Percentiles rank a stretch among this genome's conserved stretches.
phyloP scores from a whole-genome alignment of 23 tunicate species.

The Halocynthia roretzi region DNA sequence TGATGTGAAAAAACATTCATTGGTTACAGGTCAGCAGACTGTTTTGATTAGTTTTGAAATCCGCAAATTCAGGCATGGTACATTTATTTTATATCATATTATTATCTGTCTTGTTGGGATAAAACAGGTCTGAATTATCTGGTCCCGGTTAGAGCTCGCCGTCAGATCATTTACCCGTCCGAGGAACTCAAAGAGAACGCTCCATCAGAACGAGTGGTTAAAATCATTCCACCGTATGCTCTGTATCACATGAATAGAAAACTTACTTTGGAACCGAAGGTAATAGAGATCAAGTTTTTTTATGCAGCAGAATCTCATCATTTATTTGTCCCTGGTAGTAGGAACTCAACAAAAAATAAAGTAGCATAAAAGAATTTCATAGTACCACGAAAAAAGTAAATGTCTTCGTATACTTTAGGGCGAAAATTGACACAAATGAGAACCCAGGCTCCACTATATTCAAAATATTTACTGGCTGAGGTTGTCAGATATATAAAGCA shows the following conservation, averaged over 20 bases:
- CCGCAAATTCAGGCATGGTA: too few relatives aligned
- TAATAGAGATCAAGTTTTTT: background rate
- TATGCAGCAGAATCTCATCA: background rate
- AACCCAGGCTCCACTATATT: too few relatives aligned
- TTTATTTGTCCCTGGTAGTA: too few relatives aligned
- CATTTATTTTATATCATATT: background rate
- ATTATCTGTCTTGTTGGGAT: background rate
- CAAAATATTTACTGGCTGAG: too few relatives aligned
- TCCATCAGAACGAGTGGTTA: constrained; percentile 61
- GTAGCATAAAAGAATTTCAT: too few relatives aligned
- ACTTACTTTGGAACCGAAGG: constrained; percentile 89
- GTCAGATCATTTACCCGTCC: constrained; percentile 73
- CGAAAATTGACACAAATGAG: too few relatives aligned
- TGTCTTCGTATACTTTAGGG: too few relatives aligned
- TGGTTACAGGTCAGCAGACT: constrained; percentile 57
- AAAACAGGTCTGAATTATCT: constrained; percentile 61
- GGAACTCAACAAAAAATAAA: too few relatives aligned
- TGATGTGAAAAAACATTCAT: constrained; percentile 37
- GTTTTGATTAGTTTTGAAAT: background rate
- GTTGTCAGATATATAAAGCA: too few relatives aligned
- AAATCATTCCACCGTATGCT: constrained; percentile 47
- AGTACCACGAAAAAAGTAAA: too few relatives aligned
- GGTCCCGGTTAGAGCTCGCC: constrained; percentile 86
- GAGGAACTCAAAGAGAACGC: constrained; percentile 67
- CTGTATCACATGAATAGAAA: constrained; percentile 90